Conservation (phyloP, 2,797 vertebrate genomes). For the Leucoraja ocellata region DNA sequence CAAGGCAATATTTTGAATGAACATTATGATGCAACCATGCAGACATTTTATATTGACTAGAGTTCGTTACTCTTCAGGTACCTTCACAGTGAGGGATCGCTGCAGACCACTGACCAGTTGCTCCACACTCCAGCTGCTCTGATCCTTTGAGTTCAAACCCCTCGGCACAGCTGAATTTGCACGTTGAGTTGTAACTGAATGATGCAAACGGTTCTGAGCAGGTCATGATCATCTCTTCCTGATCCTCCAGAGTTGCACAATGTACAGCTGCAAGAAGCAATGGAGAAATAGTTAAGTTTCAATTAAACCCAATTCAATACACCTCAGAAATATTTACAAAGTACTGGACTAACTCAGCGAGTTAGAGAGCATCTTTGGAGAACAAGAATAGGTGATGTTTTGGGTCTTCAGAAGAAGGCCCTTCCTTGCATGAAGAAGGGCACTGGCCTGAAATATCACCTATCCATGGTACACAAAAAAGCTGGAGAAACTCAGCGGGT, state of each 20-base stretch:
- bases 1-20: not conserved
- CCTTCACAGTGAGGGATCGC: too few relatives aligned
- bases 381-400: too few relatives aligned
- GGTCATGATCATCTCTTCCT: not conserved
- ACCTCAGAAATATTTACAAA: too few relatives aligned
- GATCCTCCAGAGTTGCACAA: not conserved
- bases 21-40: not conserved
- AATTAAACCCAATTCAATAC: not conserved
- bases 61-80: too few relatives aligned
- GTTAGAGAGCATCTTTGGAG: too few relatives aligned
- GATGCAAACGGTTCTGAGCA: slow-evolving; percentile 18
- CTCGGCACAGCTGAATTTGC: slow-evolving; percentile 55
- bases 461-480: too few relatives aligned
- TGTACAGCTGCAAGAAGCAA: slow-evolving; percentile 25
- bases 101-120: too few relatives aligned
- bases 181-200: slow-evolving; percentile 54
- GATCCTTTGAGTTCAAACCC: slow-evolving; percentile 51
- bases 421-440: too few relatives aligned
- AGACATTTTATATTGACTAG: not conserved
- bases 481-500: too few relatives aligned
- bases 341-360: too few relatives aligned
- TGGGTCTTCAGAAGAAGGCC: too few relatives aligned
- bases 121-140: slow-evolving; percentile 41
- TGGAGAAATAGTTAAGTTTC: not conserved
- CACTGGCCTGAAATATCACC: too few relatives aligned